Conservation (phyloP, 2,888 invertebrate species). For the Catocala fraxini region DNA sequence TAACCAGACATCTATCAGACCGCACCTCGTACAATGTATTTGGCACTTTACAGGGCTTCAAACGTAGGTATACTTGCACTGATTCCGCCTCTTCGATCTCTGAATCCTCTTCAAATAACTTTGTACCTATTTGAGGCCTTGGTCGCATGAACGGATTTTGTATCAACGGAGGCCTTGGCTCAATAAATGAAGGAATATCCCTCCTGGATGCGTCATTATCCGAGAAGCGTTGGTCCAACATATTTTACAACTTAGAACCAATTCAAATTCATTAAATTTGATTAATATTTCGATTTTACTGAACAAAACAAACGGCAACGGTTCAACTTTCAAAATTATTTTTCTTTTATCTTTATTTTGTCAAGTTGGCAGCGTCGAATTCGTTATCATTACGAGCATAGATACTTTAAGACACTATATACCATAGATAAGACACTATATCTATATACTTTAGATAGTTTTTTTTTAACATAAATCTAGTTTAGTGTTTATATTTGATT, state of each 20-base stretch:
- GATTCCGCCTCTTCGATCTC: constrained; percentile 74
- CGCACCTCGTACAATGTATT: constrained; percentile 76
- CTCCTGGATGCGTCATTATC: constrained; percentile 66
- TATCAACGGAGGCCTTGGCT: constrained; percentile 79
- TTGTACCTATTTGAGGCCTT: constrained; percentile 76
- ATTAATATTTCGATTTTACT: constrained; percentile 1
- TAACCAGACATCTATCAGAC: constrained; percentile 74
- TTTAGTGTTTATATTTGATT: too few species aligned
- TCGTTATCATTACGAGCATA: too few species aligned
- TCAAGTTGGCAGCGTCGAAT: constrained; percentile 25
- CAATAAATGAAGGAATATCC: constrained; percentile 83
- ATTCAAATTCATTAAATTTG: constrained; percentile 15
- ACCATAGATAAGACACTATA: too few species aligned
- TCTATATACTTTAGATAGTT: too few species aligned
- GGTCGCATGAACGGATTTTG: constrained; percentile 82
- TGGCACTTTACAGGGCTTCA: constrained; percentile 78
- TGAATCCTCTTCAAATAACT: constrained; percentile 76
- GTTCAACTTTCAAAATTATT: constrained; percentile 58
- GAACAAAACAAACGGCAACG: constrained; percentile 57
- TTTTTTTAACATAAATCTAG: too few species aligned
- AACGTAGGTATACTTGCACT: constrained; percentile 85
- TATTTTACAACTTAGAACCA: constrained; percentile 38
- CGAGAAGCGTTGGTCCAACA: constrained; percentile 68
- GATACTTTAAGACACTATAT: too few species aligned
- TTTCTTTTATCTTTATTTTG: constrained; percentile 16